Conservation (phyloP, 1,140 invertebrate genomes). For the Gonatopus flavifemur region DNA sequence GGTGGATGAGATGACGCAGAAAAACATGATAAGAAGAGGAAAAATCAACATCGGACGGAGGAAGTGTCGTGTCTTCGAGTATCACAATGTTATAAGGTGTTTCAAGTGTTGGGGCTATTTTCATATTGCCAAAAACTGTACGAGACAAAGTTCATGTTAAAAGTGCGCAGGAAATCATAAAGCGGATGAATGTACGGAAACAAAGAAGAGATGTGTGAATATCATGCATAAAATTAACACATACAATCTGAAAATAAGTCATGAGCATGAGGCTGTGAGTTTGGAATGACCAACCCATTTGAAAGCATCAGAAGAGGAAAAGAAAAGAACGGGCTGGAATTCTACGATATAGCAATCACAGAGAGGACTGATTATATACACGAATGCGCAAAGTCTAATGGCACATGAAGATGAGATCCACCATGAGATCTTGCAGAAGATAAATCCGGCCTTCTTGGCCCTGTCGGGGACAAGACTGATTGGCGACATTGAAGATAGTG, state of each 20-base stretch:
- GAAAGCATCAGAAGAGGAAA: too few species aligned
- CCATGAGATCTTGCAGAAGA: too few species aligned
- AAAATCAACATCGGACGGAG: constrained; percentile 7
- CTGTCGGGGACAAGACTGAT: too few species aligned
- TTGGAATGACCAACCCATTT: too few species aligned
- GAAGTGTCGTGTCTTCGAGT: constrained; percentile 8
- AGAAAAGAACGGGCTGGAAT: too few species aligned
- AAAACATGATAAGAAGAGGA: not conserved
- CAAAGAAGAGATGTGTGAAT: not conserved
- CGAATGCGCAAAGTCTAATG: constrained; percentile 4
- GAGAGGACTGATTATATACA: constrained; percentile 5
- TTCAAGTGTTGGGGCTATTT: constrained; percentile 15
- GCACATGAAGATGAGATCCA: constrained; percentile 8
- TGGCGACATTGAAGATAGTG: too few species aligned
- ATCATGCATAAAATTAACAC: constrained; percentile 2
- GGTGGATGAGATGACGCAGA: constrained; percentile 2
- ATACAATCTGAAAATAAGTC: too few species aligned
- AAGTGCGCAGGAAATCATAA: constrained; percentile 12
- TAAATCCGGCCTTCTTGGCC: too few species aligned
- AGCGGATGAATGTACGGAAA: not conserved
- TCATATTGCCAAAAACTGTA: constrained; percentile 12
- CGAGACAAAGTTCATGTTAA: constrained; percentile 5
- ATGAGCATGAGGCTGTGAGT: too few species aligned
- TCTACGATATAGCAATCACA: not conserved
- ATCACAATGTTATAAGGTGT: constrained; percentile 1